phyloP scores from a whole-genome alignment of 2,113 vertebrate species.

The Muntiacus muntjak region DNA sequence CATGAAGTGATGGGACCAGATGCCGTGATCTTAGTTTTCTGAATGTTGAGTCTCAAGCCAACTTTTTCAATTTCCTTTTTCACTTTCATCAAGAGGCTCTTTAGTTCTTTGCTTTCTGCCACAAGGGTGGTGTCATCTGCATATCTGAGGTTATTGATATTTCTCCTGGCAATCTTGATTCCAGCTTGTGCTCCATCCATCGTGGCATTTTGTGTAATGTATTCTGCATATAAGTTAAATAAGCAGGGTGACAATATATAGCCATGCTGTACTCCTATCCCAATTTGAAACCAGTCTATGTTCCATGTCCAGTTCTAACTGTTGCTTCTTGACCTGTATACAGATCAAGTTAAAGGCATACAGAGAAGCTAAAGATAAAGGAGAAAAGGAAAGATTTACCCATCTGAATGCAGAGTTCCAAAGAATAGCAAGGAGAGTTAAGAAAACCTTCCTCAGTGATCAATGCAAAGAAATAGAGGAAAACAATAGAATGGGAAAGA shows the following conservation, averaged over 20 bases:
- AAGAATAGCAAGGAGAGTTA: background rate
- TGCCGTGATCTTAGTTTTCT: accelerated
- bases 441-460: background rate
- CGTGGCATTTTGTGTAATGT: background rate
- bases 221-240: background rate
- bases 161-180: background rate
- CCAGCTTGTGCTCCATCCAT: background rate
- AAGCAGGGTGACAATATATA: background rate
- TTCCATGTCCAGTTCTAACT: background rate
- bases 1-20: background rate
- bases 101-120: background rate
- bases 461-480: background rate
- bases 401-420: background rate
- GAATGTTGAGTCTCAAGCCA: background rate
- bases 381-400: background rate
- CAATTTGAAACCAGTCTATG: background rate
- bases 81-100: background rate
- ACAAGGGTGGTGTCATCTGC: background rate
- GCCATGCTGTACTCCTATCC: background rate
- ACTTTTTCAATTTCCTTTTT: background rate
- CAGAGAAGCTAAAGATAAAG: background rate
- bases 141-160: background rate
- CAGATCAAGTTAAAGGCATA: background rate
- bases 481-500: too few relatives aligned
- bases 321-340: background rate